Evolutionary conservation across 2,797 vertebrate species (phyloP).

Genomic region (Crossoptilon crossoptilon): DNA sequence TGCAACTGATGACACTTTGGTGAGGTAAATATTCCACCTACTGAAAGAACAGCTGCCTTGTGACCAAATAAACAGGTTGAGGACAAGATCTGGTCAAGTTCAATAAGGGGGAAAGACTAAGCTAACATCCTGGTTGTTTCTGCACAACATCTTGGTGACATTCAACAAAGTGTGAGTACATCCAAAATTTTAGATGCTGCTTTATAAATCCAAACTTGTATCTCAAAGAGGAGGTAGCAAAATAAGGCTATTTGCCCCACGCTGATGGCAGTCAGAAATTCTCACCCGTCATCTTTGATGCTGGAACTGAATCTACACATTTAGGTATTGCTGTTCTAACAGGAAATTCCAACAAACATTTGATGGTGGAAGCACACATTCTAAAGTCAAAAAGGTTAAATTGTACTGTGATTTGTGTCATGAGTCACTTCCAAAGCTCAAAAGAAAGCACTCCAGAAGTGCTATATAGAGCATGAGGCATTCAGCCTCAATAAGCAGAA

Average conservation of each 20-base stretch:
- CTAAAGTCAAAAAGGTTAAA: slow-evolving; percentile 31
- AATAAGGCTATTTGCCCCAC: not conserved
- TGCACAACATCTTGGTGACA: not conserved
- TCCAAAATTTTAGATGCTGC: not conserved
- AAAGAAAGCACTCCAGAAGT: slow-evolving; percentile 65
- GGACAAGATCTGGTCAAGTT: not conserved
- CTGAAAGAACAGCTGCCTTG: not conserved
- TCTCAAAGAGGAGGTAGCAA: not conserved
- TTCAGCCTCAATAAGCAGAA: slow-evolving; percentile 15
- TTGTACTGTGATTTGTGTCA: slow-evolving; percentile 32
- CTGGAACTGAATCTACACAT: not conserved
- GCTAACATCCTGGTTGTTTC: not conserved
- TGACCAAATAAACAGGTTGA: not conserved
- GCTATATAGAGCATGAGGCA: not conserved
- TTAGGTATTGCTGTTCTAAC: not conserved
- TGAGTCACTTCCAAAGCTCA: slow-evolving; percentile 50
- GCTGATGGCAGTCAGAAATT: not conserved
- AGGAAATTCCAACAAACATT: not conserved
- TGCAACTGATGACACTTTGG: not conserved
- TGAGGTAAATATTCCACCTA: not conserved
- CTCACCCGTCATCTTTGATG: not conserved
- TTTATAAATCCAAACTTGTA: not conserved
- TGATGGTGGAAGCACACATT: not conserved
- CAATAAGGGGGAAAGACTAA: not conserved
- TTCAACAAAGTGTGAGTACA: not conserved